Conservation (phyloP, 2,888 invertebrate species). For the Mesorhabditis belari region DNA sequence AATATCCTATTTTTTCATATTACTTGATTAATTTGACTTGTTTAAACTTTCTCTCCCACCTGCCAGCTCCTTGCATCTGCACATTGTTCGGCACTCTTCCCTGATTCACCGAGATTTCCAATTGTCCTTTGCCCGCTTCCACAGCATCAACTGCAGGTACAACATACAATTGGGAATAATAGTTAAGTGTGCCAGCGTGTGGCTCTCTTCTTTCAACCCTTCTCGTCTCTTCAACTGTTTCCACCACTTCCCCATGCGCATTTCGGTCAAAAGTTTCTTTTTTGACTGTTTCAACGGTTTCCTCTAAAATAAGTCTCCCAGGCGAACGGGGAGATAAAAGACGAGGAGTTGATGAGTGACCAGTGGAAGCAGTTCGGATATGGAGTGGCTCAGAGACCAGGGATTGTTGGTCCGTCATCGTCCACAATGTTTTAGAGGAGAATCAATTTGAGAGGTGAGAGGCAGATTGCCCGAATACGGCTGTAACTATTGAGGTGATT, state of each 20-base stretch:
- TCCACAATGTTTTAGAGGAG: no score
- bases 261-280: not conserved
- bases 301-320: not conserved
- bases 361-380: not conserved
- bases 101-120: conserved; percentile 98
- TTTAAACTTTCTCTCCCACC: conserved; percentile 52
- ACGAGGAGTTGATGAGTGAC: not conserved
- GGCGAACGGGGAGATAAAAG: not conserved
- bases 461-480: not conserved
- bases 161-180: conserved; percentile 49
- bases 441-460: not conserved
- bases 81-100: conserved; percentile 98
- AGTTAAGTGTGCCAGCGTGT: conserved; percentile 11
- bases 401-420: not conserved
- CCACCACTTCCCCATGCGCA: not conserved
- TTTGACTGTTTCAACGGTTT: not conserved
- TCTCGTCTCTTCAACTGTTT: not conserved
- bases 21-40: not conserved
- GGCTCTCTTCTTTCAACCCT: not conserved
- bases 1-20: not conserved
- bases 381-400: not conserved
- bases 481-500: not conserved
- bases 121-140: conserved; percentile 94
- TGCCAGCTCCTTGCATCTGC: conserved; percentile 83
- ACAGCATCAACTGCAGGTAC: conserved; percentile 80